phyloP scores from a whole-genome alignment of 2,888 invertebrate genomes.

The Nowickia ferox region DNA sequence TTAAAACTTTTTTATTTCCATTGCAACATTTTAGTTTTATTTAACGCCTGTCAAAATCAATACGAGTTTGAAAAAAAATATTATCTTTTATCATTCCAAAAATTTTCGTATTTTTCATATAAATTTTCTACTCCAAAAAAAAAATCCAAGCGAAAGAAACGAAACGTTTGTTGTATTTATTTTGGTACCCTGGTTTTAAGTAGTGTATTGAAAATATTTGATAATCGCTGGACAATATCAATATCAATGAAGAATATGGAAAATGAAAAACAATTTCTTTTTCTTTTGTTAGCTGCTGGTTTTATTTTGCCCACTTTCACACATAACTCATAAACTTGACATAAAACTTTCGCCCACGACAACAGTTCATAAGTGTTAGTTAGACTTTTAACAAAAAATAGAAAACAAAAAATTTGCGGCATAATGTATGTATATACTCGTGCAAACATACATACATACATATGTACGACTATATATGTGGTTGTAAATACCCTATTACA shows the following conservation, averaged over 20 bases:
- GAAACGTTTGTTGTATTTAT: too few relatives aligned
- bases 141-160: too few relatives aligned
- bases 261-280: not conserved
- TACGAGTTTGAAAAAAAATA: too few relatives aligned
- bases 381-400: slow-evolving; percentile 69
- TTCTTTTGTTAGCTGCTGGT: slow-evolving; percentile 39
- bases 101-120: too few relatives aligned
- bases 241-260: not conserved
- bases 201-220: too few relatives aligned
- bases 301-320: slow-evolving; percentile 79
- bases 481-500: not conserved
- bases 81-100: too few relatives aligned
- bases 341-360: slow-evolving; percentile 79
- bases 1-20: too few relatives aligned
- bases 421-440: slow-evolving; percentile 9
- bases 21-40: too few relatives aligned
- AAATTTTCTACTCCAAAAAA: too few relatives aligned
- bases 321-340: slow-evolving; percentile 81
- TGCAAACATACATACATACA: not conserved
- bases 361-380: slow-evolving; percentile 72
- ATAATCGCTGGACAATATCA: not conserved
- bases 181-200: too few relatives aligned
- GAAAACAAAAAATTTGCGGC: slow-evolving; percentile 6
- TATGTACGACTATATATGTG: too few relatives aligned
- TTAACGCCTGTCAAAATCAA: too few relatives aligned